Evolutionary conservation across 1,140 invertebrate genomes (phyloP).

Genomic region (Papilio dardanus): DNA sequence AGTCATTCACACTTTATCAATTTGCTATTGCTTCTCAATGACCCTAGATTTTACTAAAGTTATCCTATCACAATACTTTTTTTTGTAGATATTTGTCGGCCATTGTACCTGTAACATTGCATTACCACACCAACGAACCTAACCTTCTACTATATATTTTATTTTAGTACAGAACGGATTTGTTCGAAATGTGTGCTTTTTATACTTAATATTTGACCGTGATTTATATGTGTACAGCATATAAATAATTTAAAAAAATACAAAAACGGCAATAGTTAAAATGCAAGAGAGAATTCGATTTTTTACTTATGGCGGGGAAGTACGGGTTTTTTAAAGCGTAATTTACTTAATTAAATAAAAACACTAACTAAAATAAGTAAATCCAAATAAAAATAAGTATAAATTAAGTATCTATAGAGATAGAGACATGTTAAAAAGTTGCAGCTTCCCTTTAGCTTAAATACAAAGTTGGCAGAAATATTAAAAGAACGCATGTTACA

Average conservation of each 20-base stretch:
- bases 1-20: no score
- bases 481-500: not conserved
- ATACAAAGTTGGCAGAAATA: not conserved
- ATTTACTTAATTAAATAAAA: not conserved
- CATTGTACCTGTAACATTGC: constrained; percentile 14
- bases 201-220: not conserved
- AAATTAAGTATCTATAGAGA: no score
- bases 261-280: not conserved
- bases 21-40: not conserved
- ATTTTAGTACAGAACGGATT: not conserved
- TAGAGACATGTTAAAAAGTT: not conserved
- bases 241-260: not conserved
- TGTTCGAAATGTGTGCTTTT: not conserved
- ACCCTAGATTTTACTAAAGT: not conserved
- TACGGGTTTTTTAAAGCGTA: not conserved
- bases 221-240: not conserved
- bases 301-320: not conserved
- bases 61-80: not conserved
- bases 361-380: not conserved
- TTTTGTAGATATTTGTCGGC: not conserved
- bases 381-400: not conserved
- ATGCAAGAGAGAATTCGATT: not conserved
- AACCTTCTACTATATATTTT: constrained; percentile 28
- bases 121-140: constrained; percentile 21
- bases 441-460: not conserved